Conservation (phyloP, 35 echinoderm and acorn worm species). For the Acanthaster planci region DNA sequence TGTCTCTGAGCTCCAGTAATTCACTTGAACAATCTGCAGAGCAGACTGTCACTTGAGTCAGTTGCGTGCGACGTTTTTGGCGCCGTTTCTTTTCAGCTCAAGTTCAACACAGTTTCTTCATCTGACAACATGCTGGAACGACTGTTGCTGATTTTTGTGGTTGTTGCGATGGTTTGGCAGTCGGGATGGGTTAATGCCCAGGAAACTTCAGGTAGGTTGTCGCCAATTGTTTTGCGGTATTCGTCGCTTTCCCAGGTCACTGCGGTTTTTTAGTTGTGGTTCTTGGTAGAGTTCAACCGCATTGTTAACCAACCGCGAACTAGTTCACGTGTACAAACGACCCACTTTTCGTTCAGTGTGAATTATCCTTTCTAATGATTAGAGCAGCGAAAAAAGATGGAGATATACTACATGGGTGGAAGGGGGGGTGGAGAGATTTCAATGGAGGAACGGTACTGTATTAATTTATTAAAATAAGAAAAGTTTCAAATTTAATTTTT, state of each 20-base stretch:
- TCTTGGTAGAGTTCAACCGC: not conserved
- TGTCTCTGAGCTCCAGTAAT: too few relatives aligned
- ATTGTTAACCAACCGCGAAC: too few relatives aligned
- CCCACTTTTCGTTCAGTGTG: too few relatives aligned
- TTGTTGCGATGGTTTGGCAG: not conserved
- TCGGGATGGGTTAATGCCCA: not conserved
- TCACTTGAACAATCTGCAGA: not conserved
- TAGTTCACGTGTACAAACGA: too few relatives aligned
- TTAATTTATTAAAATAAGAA: too few relatives aligned
- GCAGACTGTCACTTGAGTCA: not conserved
- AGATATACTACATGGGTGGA: too few relatives aligned
- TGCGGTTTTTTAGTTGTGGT: conserved; percentile 1
- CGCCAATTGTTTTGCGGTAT: not conserved
- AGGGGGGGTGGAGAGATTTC: too few relatives aligned
- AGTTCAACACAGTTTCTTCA: not conserved
- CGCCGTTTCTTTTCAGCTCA: not conserved
- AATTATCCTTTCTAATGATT: too few relatives aligned
- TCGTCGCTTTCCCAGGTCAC: not conserved
- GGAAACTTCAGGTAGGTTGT: not conserved
- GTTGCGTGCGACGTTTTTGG: not conserved
- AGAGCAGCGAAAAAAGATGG: too few relatives aligned
- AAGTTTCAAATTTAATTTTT: too few relatives aligned
- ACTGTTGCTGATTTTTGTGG: not conserved
- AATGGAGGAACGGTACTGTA: too few relatives aligned
- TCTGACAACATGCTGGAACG: not conserved